phyloP scores from a whole-genome alignment of 2,797 vertebrate genomes.

The Cyprinella venusta region DNA sequence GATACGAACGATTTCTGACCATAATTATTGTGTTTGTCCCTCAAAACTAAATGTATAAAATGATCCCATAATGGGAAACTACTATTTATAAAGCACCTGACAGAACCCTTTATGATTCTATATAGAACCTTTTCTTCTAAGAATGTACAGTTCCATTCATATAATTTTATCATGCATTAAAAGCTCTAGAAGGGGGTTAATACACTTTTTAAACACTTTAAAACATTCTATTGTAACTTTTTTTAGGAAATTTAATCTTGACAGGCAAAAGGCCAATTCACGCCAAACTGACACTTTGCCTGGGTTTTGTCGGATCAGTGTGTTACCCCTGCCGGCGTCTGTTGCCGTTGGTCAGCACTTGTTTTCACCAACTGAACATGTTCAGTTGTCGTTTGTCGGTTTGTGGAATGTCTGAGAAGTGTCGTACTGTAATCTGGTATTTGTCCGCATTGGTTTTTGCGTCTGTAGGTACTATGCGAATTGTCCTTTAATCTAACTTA shows the following conservation, averaged over 20 bases:
- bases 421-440: background rate
- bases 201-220: too few relatives aligned
- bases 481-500: background rate
- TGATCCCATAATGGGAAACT: background rate
- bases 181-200: too few relatives aligned
- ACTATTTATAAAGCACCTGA: background rate
- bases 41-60: background rate
- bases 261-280: too few relatives aligned
- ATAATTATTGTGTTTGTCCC: background rate
- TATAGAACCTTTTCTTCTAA: background rate
- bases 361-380: background rate
- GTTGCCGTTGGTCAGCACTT: background rate
- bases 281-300: background rate
- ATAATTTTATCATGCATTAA: too few relatives aligned
- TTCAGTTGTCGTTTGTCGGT: background rate
- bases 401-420: background rate
- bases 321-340: background rate
- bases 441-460: background rate
- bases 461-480: background rate
- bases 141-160: too few relatives aligned
- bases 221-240: background rate
- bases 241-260: background rate
- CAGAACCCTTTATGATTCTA: background rate
- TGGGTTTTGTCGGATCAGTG: background rate
- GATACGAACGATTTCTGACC: background rate